phyloP scores from a whole-genome alignment of 1,140 invertebrate genomes.

The Coptotermes formosanus region DNA sequence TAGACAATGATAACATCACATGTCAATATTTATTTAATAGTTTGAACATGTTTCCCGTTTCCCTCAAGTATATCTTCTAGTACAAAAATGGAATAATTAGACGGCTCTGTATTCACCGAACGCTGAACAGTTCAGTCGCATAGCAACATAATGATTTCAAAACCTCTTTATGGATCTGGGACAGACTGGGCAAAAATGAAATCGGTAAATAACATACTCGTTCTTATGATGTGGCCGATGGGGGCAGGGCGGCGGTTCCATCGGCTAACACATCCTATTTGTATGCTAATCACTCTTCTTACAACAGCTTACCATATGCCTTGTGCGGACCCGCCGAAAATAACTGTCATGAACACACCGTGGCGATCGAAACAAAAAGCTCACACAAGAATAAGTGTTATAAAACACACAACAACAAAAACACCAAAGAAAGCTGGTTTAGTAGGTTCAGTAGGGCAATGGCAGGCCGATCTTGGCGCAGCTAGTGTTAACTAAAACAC shows the following conservation, averaged over 20 bases:
- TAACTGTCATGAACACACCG: background rate
- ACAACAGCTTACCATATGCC: background rate
- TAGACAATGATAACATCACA: too few relatives aligned
- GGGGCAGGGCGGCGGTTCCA: background rate
- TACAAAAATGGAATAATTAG: too few relatives aligned
- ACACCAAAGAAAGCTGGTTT: background rate
- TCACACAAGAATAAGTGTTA: background rate
- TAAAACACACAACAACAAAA: background rate
- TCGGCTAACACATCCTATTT: background rate
- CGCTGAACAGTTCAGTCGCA: background rate
- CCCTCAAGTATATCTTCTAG: background rate
- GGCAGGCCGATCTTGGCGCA: background rate
- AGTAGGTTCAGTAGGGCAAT: background rate
- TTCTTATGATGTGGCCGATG: background rate
- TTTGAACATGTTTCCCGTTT: background rate
- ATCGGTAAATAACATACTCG: background rate
- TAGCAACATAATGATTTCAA: background rate
- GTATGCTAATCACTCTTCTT: constrained; percentile 19
- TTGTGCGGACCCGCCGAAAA: background rate
- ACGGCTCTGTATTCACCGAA: background rate
- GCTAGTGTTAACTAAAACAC: background rate
- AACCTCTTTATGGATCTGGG: background rate
- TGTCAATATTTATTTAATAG: too few relatives aligned
- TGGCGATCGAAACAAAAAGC: background rate
- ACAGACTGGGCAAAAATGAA: background rate